Evolutionary conservation across 2,888 invertebrate species (phyloP), one percentile per base, ranked within the genome.

Genomic region (Tinea semifulvella): DNA sequence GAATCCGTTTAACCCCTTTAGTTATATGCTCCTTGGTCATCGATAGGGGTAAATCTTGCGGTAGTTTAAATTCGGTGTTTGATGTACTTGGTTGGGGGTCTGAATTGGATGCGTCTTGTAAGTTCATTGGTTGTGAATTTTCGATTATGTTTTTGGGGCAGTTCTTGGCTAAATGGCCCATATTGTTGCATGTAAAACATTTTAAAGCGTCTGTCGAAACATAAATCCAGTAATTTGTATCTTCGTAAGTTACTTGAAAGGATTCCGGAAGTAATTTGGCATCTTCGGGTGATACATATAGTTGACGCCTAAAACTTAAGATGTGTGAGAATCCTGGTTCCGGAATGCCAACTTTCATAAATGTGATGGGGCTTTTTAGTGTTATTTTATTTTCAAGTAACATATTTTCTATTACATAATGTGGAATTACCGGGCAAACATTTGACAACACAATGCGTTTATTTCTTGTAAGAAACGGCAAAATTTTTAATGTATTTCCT

Each of bases 361-460:
- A 42, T 5, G 25, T 26, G 4, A 42, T 42, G 26, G 25, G 16
- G 17, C 26, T 26, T 16, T n/a, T 26, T 16, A 25, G 7, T 4
- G 3, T 42, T 6, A 42, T 14, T 11, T 42, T 42, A 25, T 25
- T 11, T 42, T 42, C 42, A 3, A 3, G 8, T 25, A 42, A 26
- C 7, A 3, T 22, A 2, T 39, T 20, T 40, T 40, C 45, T 2
- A 45, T 27, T n/a, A 25, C 14, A 42, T 25, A 7, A 42, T 42
- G 42, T 2, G 42, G 50, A 6, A 51, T 48, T 8, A 51, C 46
- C 2, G 48, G 50, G 13, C 50, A 50, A 26, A 52, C 49, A 11
- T 52, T 49, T 1, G 52, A 50, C 31, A 50, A 36, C 19, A 52
- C 48, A 5, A 52, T 48, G 43, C 50, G 44, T 48, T 51, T 52